A percentile compares a stretch with the other conserved stretches of the same genome.
Conservation (phyloP, 2,113 vertebrate species). For the Hemiscyllium ocellatum region DNA sequence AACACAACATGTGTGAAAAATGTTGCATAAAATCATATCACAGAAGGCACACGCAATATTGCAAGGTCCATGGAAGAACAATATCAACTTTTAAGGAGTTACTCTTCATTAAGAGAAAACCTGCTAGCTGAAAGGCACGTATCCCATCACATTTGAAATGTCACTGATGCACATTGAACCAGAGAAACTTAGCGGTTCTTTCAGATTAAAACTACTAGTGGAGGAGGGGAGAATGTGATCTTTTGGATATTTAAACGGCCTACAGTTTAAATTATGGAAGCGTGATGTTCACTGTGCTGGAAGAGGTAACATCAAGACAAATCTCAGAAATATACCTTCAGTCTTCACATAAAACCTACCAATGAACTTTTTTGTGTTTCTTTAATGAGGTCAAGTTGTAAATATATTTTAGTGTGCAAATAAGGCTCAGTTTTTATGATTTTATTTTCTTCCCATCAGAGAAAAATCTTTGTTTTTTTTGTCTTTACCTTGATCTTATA, state of each 20-base stretch:
- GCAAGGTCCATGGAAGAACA: not conserved
- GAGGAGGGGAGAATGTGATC: not conserved
- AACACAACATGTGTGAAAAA: not conserved
- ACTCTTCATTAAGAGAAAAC: not conserved
- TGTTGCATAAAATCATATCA: not conserved
- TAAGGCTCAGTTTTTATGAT: not conserved
- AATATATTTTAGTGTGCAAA: not conserved
- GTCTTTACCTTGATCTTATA: not conserved
- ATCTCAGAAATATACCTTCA: conserved; percentile 19
- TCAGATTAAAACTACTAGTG: conserved; percentile 11
- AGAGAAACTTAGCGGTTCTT: not conserved
- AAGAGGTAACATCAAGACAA: conserved; percentile 10
- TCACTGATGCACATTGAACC: not conserved
- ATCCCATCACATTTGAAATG: not conserved
- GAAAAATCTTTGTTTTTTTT: conserved; percentile 2
- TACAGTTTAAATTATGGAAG: conserved; percentile 23
- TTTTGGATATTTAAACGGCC: not conserved
- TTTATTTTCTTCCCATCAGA: not conserved
- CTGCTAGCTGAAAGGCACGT: not conserved
- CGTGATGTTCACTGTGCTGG: conserved; percentile 18
- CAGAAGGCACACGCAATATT: not conserved
- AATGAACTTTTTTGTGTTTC: not conserved
- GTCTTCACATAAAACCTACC: not conserved
- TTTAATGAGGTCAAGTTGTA: conserved; percentile 19
- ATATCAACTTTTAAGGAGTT: conserved; percentile 11